phyloP scores from a whole-genome alignment of 2,888 invertebrate species.

The Athalia circularis region DNA sequence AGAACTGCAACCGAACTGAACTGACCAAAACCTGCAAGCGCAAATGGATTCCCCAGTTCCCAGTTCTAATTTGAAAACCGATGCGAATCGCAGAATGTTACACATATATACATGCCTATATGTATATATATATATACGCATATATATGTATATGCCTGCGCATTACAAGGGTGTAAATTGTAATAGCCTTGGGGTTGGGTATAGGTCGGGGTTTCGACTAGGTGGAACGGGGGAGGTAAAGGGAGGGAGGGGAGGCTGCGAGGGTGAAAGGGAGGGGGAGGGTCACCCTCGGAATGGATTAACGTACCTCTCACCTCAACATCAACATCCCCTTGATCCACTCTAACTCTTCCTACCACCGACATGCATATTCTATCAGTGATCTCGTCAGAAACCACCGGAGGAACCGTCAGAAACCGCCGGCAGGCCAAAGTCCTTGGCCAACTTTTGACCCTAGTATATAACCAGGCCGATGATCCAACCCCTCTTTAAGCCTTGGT shows the following conservation, averaged over 20 bases:
- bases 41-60: constrained; percentile 34
- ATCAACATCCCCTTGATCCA: constrained; percentile 62
- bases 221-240: background rate
- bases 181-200: constrained; percentile 41
- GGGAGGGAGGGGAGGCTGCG: background rate
- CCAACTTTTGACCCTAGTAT: constrained; percentile 34
- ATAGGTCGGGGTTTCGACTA: background rate
- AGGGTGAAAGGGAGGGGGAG: constrained; percentile 8
- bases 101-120: too few species aligned
- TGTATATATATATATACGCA: too few species aligned
- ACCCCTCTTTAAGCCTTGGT: background rate
- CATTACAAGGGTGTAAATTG: constrained; percentile 43
- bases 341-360: constrained; percentile 66
- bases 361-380: constrained; percentile 69
- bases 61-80: constrained; percentile 39
- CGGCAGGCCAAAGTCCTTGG: constrained; percentile 21
- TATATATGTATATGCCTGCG: background rate
- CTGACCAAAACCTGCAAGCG: too few species aligned
- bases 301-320: constrained; percentile 43
- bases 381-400: constrained; percentile 62
- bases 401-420: constrained; percentile 16
- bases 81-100: constrained; percentile 37
- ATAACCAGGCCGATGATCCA: background rate
- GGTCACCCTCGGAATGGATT: constrained; percentile 27
- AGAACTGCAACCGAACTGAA: too few species aligned